phyloP scores from a whole-genome alignment of 92 coral and sea anemone genomes.

The Plumapathes pennacea region DNA sequence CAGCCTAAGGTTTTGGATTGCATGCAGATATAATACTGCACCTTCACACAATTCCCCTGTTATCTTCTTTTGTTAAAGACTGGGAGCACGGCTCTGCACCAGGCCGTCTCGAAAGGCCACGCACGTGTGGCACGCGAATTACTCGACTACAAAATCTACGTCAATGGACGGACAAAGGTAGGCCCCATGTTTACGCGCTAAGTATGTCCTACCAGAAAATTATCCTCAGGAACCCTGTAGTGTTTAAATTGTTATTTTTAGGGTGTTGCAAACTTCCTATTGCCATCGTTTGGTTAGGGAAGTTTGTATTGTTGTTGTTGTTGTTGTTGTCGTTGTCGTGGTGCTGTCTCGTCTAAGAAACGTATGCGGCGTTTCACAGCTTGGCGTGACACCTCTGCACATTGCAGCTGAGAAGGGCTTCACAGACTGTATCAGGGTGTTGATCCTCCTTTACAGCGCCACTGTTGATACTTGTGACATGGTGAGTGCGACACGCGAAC shows the following conservation, averaged over 20 bases:
- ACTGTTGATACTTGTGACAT: conserved; percentile 69
- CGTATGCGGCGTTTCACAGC: too few species aligned
- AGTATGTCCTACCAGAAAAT: too few species aligned
- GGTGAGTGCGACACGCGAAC: conserved; percentile 65
- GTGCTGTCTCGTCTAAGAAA: too few species aligned
- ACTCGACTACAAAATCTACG: conserved; percentile 74
- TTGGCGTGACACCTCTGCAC: conserved; percentile 88
- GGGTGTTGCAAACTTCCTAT: background rate
- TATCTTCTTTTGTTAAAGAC: conserved; percentile 26
- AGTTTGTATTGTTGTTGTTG: background rate
- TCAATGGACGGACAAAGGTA: conserved; percentile 89
- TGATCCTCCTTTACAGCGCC: conserved; percentile 74
- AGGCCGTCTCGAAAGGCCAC: conserved; percentile 88
- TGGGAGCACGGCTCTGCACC: conserved; percentile 90
- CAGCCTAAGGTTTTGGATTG: too few species aligned
- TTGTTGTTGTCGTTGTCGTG: background rate
- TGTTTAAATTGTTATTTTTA: too few species aligned
- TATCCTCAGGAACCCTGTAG: too few species aligned
- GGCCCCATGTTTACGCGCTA: too few species aligned
- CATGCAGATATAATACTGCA: too few species aligned
- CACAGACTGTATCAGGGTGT: conserved; percentile 65
- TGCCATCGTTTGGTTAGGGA: background rate
- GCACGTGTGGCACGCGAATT: conserved; percentile 82
- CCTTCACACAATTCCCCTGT: background rate
- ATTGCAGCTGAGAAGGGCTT: conserved; percentile 83